These are phyloP conservation scores for Xylota segnis DNA, from an alignment of 2,888 invertebrate genomes.

Conservation along the genomic window DNA sequence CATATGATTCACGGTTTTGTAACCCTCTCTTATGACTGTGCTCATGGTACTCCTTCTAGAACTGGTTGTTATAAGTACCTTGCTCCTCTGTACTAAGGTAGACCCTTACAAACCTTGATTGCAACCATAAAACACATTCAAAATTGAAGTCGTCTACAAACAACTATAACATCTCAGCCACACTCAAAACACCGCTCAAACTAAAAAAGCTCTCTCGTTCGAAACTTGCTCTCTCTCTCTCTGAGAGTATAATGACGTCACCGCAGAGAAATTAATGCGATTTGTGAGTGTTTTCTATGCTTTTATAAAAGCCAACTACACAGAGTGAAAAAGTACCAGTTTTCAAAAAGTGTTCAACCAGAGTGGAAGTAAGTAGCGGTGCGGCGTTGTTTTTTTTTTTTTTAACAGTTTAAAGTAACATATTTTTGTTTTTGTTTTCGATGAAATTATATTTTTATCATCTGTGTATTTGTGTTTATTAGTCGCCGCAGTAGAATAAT, in stretches of 20 bases:
- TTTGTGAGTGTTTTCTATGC: constrained; percentile 38
- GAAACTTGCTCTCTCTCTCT: constrained; percentile 1
- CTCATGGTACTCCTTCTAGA: neutral
- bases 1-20: too few species aligned
- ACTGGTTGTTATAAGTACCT: neutral
- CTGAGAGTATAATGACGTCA: constrained; percentile 53
- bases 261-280: neutral
- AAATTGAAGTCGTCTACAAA: too few species aligned
- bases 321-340: constrained; percentile 78
- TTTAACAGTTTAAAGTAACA: neutral
- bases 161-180: too few species aligned
- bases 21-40: neutral
- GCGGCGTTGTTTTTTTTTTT: neutral
- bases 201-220: constrained; percentile 3
- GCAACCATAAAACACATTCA: neutral
- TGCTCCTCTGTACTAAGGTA: neutral
- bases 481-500: neutral
- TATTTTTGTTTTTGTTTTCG: constrained; percentile 39
- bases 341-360: constrained; percentile 78
- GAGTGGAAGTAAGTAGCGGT: constrained; percentile 67
- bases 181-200: constrained; percentile 1
- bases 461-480: constrained; percentile 34
- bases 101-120: neutral
- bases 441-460: constrained; percentile 47
- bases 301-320: constrained; percentile 78